phyloP scores from a whole-genome alignment of 1,140 invertebrate species.

The Palaemon carinicauda region DNA sequence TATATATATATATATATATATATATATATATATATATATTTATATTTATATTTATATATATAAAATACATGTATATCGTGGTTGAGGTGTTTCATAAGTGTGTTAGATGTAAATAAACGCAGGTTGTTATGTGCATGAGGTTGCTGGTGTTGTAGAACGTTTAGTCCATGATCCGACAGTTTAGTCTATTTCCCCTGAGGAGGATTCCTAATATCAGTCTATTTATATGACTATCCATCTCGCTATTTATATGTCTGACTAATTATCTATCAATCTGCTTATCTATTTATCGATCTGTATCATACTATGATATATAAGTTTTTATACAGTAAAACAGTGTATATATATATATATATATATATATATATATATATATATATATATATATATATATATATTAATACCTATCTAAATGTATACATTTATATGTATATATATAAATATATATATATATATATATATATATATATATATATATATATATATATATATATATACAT shows the following conservation, averaged over 20 bases:
- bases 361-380: not conserved
- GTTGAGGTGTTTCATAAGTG: no score
- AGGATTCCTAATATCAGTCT: not conserved
- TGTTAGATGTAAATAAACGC: no score
- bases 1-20: not conserved
- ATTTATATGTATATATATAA: not conserved
- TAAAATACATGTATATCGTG: not conserved
- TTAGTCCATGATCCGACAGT: no score
- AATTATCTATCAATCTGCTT: no score
- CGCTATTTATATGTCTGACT: not conserved
- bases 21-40: not conserved
- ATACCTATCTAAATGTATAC: not conserved
- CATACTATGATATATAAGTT: no score
- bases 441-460: not conserved
- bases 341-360: no score
- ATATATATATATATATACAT: no score
- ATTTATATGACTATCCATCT: not conserved
- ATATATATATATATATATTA: not conserved
- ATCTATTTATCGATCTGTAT: not conserved
- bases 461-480: no score
- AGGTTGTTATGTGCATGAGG: no score
- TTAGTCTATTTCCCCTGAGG: no score
- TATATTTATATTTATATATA: not conserved
- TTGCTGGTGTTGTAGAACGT: no score
- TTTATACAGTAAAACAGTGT: no score